phyloP scores from a whole-genome alignment of 2,113 vertebrate species.

The Boulengeromyrus knoepffleri region DNA sequence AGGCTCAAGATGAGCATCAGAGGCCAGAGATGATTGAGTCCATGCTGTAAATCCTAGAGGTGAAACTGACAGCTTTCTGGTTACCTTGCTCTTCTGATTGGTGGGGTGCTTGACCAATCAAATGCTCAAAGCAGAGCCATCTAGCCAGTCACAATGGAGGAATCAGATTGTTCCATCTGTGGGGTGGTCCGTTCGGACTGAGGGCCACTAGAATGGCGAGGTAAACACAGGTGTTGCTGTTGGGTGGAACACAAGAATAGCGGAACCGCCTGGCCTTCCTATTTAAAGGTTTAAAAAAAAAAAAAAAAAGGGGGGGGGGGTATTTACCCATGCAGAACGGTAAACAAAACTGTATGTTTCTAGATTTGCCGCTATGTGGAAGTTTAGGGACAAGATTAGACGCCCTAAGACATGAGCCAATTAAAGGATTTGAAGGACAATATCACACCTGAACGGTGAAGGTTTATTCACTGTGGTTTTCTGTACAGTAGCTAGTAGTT shows the following conservation, averaged over 20 bases:
- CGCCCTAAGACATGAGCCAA: neutral
- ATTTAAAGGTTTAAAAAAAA: neutral
- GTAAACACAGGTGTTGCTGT: neutral
- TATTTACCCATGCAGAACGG: neutral
- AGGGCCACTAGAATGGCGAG: neutral
- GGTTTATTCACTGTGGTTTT: neutral
- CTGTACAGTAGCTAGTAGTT: neutral
- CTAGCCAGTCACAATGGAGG: neutral
- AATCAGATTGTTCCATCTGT: neutral
- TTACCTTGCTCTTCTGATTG: neutral
- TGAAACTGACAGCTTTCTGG: neutral
- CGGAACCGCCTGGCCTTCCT: neutral
- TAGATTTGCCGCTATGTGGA: neutral
- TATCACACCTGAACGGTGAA: neutral
- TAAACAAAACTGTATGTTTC: neutral
- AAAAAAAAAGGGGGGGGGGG: too few relatives aligned
- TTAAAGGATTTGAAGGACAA: neutral
- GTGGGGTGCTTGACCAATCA: neutral
- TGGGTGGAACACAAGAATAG: neutral
- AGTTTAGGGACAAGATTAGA: neutral
- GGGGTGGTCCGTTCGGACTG: neutral
- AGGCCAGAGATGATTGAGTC: neutral
- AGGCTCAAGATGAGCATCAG: neutral
- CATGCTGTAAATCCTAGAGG: neutral
- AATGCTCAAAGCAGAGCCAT: neutral